These are phyloP conservation scores for Sander lucioperca DNA, from an alignment of 2,113 vertebrate species.

Conservation along the genomic window DNA sequence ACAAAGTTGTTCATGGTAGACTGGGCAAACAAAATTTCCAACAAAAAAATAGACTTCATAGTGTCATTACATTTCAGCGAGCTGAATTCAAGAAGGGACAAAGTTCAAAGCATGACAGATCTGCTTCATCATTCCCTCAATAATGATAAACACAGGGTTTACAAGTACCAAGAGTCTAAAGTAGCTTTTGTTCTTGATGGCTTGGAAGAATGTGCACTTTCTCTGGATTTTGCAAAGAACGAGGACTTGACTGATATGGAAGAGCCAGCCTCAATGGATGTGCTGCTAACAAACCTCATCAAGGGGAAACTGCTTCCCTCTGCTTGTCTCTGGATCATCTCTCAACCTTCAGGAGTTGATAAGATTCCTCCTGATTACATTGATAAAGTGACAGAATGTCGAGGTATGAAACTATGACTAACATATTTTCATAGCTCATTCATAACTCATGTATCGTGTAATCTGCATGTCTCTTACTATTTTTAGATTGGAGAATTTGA, in stretches of 20 bases:
- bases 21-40: not conserved
- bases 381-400: conserved; percentile 36
- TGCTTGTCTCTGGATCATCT: conserved; percentile 53
- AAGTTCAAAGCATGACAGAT: conserved; percentile 29
- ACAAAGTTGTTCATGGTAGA: not conserved
- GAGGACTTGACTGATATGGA: not conserved
- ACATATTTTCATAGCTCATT: not conserved
- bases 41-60: conserved; percentile 4
- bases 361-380: conserved; percentile 50
- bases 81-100: not conserved
- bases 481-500: rapidly evolving
- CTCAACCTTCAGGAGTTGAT: conserved; percentile 26
- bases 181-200: conserved; percentile 49
- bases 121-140: not conserved
- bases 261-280: conserved; percentile 3
- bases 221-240: conserved; percentile 38
- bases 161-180: not conserved
- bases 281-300: conserved; percentile 51
- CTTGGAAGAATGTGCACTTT: conserved; percentile 24
- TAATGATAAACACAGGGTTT: rapidly evolving
- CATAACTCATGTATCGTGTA: not conserved
- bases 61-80: not conserved
- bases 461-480: not conserved
- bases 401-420: conserved; percentile 38
- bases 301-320: conserved; percentile 34